A percentile compares a stretch with the other conserved stretches of the same genome.
These are phyloP conservation scores for Drosophila guanche DNA, from an alignment of 1,140 invertebrate genomes.

Conservation along the genomic window DNA sequence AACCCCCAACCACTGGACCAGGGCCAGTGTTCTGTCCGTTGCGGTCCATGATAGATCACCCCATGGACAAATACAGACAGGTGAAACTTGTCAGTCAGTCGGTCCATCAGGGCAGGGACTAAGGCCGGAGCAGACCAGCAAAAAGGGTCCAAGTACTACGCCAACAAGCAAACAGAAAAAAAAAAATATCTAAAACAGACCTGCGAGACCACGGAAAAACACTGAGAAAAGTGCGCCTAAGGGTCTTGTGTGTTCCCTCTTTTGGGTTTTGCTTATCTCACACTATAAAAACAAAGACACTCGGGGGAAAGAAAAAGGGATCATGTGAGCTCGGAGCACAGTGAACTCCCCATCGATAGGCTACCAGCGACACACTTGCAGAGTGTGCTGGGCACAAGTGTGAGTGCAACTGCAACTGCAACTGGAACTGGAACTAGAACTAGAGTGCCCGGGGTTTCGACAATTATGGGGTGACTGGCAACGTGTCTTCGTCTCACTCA, in stretches of 20 bases:
- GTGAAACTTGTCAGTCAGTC: conserved; percentile 79
- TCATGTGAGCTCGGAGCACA: conserved; percentile 56
- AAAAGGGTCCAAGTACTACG: conserved; percentile 73
- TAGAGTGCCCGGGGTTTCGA: not conserved
- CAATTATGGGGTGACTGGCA: conserved; percentile 48
- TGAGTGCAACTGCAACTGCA: not conserved
- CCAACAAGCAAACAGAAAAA: conserved; percentile 69
- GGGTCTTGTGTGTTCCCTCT: conserved; percentile 5
- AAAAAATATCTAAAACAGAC: conserved; percentile 45
- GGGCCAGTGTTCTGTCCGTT: conserved; percentile 38
- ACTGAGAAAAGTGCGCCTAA: conserved; percentile 28
- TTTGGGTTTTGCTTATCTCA: conserved; percentile 55
- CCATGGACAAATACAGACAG: conserved; percentile 79
- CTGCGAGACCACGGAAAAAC: conserved; percentile 39
- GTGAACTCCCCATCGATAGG: conserved; percentile 50
- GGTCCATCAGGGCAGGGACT: conserved; percentile 10
- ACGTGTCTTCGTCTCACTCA: conserved; percentile 49
- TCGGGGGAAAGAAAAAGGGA: conserved; percentile 53
- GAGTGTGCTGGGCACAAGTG: conserved; percentile 80
- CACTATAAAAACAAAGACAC: conserved; percentile 71
- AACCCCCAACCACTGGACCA: conserved; percentile 36
- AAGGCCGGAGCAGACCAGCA: conserved; percentile 14
- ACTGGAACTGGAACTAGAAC: not conserved
- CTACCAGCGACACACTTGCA: conserved; percentile 65
- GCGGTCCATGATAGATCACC: conserved; percentile 71